Base-by-base conservation (phyloP, 2,888 invertebrate genomes). In the Meghimatium bilineatum region DNA sequence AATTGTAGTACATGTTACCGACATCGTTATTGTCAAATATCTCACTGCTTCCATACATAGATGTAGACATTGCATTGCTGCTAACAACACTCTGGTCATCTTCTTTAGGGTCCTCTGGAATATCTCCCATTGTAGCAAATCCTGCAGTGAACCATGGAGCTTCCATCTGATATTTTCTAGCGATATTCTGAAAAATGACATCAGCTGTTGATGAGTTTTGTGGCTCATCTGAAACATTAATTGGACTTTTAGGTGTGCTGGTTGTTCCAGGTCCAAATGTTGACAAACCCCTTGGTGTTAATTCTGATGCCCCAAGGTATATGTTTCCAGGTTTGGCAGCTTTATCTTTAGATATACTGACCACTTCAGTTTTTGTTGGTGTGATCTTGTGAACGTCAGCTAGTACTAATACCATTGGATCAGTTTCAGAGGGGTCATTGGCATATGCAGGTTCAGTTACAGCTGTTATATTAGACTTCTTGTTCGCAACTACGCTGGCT, bases 31-130 rank as follows among this genome's bases (percentile, higher is more conserved):
- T 80, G n/a, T 88, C 87, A 69, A 89, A 90, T 72, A 89, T 88
- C 69, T 90, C 90, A 69, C 89, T 89, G 67, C 89, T 89, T n/a
- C 89, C 90, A 80, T 89, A 89, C 76, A 89, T 86, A 38, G 89
- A 89, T 12, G 85, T 80, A 0, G 89, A 87, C 34, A 77, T 72
- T 12, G 78, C 84, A 67, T 86, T 85, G 32, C 89, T 90, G 83
- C 89, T 90, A 34, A 89, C 83, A 60, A 89, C 86, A 78, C 90
- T 91, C 69, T 78, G 78, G 14, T 83, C 81, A 72, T 85, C 85
- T 69, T 85, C 85, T 36, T 82, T 75, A 10, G 86, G 84, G 72
- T 87, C 87, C 49, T 87, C 87, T 6, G 80, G 80, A 74, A 87
- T 86, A 78, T 86, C 83, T 3, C 81, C 81, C 86, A 86, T 86